These are phyloP conservation scores for Zaprionus lachaisei DNA, from an alignment of 1,140 invertebrate genomes.

Conservation along the genomic window DNA sequence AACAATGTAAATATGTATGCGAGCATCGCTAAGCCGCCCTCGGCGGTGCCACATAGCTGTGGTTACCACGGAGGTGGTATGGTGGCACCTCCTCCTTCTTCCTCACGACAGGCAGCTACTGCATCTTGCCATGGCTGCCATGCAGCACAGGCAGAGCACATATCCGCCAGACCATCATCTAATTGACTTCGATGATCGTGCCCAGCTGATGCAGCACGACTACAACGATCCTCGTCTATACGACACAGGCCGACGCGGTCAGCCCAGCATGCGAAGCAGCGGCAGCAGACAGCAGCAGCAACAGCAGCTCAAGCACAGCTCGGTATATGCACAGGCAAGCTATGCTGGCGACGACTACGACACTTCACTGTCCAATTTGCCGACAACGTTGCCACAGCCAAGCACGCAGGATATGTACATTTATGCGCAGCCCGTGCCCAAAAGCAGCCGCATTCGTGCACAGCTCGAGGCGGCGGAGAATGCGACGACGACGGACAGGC, in stretches of 20 bases:
- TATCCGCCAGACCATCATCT: slow-evolving; percentile 86
- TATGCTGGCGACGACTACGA: slow-evolving; percentile 45
- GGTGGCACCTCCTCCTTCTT: not conserved
- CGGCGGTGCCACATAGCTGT: slow-evolving; percentile 48
- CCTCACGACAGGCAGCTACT: not conserved
- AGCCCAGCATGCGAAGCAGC: slow-evolving; percentile 29
- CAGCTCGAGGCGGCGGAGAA: slow-evolving; percentile 50
- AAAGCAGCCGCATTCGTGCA: slow-evolving; percentile 57
- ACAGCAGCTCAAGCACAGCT: slow-evolving; percentile 4
- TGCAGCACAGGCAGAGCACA: slow-evolving; percentile 73
- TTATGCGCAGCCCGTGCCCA: slow-evolving; percentile 72
- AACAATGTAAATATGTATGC: slow-evolving; percentile 53
- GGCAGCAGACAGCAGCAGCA: slow-evolving; percentile 20
- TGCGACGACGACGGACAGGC: slow-evolving; percentile 46
- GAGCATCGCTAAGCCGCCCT: slow-evolving; percentile 55
- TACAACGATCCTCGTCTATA: slow-evolving; percentile 67
- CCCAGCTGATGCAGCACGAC: slow-evolving; percentile 72
- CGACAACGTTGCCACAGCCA: slow-evolving; percentile 53
- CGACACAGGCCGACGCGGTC: slow-evolving; percentile 31
- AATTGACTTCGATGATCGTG: slow-evolving; percentile 89
- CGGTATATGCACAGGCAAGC: slow-evolving; percentile 28
- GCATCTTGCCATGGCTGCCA: slow-evolving; percentile 48
- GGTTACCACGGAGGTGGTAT: slow-evolving; percentile 48
- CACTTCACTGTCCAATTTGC: slow-evolving; percentile 38
- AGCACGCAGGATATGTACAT: slow-evolving; percentile 66